Base-by-base conservation (phyloP, 2,113 vertebrate genomes). In the Hoplias malabaricus region DNA sequence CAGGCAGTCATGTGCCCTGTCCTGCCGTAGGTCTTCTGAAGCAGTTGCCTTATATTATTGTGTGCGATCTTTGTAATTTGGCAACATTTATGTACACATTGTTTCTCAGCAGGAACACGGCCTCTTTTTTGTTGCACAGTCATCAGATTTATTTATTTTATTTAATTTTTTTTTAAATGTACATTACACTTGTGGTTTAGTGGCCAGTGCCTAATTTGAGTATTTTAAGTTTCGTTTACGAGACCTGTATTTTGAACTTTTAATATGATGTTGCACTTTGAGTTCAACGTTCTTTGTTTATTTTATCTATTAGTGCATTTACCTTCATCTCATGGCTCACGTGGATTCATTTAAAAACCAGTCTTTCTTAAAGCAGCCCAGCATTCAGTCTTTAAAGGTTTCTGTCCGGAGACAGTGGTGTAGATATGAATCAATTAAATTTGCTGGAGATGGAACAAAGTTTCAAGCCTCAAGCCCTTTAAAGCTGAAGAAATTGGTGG, bases 21-120 rank as follows among this genome's bases (percentile, higher is more conserved):
- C 67, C 81, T 80, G 71, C 43, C 43, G 72, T 81, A 77, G 71
- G 78, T 69, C 67, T 67, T 79, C 50, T 82, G 62, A 85, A 81
- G 82, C 71, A 57, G 73, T 84, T 86, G 86, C 86, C 83, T 87
- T 87, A 87, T 86, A 69, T 77, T 82, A 73, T 73, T 74, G 56
- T 79, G 69, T 77, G 80, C 81, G 66, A 72, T 53, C 50, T 76
- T 50, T 72, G 65, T 71, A 63, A 82, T 69, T 76, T 67, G 73
- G 50, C 67, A 57, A 53, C 59, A 48, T 34, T 4, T 57, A 62
- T 73, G 53, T 4, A 62, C 50, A 71, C 40, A 38, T 13, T 8
- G 12, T 69, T 80, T 31, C 27, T 23, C 57, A 42, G 57, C 31
- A 54, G 29, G 67, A 66, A 66, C 59, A 38, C 48, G 59, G 77